Conservation (phyloP, 2,797 vertebrate genomes). For the Nannoperca australis region DNA sequence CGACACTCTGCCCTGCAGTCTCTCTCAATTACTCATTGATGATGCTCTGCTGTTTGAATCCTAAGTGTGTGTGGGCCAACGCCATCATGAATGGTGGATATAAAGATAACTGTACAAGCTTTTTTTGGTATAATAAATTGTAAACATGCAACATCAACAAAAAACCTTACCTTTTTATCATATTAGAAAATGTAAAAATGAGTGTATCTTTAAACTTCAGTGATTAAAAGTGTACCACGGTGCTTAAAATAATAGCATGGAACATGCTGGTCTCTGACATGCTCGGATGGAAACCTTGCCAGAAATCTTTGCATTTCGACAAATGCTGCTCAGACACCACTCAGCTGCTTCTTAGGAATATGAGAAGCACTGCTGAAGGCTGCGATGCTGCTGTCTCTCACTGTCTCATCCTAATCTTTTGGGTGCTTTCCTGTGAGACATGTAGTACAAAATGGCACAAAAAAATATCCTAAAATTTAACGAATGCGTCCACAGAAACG, state of each 20-base stretch:
- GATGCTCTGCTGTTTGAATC: constrained; percentile 61
- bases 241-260: constrained; percentile 28
- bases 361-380: constrained; percentile 36
- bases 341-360: constrained; percentile 43
- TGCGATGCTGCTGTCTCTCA: constrained; percentile 30
- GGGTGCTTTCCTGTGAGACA: constrained; percentile 39
- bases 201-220: constrained; percentile 2
- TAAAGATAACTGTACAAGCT: not conserved
- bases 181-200: not conserved
- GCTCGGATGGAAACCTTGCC: constrained; percentile 59
- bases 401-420: constrained; percentile 40
- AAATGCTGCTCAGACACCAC: constrained; percentile 38
- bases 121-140: not conserved
- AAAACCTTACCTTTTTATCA: not conserved
- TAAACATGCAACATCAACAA: too few relatives aligned
- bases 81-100: not conserved
- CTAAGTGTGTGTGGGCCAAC: constrained; percentile 35
- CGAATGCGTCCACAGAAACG: constrained; percentile 22
- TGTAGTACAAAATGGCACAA: constrained; percentile 6
- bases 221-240: not conserved
- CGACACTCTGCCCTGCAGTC: constrained; percentile 66
- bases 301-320: constrained; percentile 58
- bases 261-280: constrained; percentile 45
- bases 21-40: constrained; percentile 74
- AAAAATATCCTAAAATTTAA: constrained; percentile 28